Evolutionary conservation across 2,888 invertebrate genomes (phyloP).

Genomic region (Pyrochroa serraticornis): DNA sequence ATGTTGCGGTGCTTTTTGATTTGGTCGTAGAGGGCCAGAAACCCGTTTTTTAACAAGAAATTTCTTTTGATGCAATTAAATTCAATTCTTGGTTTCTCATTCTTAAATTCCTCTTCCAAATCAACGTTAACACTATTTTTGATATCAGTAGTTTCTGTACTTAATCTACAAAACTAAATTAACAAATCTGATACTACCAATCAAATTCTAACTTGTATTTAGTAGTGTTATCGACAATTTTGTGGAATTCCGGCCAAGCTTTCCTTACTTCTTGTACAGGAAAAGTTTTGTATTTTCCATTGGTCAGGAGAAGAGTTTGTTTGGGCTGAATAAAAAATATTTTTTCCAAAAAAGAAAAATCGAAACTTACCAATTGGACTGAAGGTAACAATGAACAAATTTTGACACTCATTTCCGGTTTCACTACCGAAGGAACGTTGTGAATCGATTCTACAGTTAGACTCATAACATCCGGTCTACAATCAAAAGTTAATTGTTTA

Average conservation of each 20-base stretch:
- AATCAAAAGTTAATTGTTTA: constrained; percentile 3
- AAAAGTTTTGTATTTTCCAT: no score
- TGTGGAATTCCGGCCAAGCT: no score
- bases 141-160: constrained; percentile 36
- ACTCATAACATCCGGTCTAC: constrained; percentile 4
- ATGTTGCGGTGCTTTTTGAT: constrained; percentile 44
- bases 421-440: constrained; percentile 14
- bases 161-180: constrained; percentile 29
- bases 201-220: not conserved
- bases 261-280: no score
- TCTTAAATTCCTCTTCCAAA: constrained; percentile 35
- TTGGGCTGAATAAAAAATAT: no score
- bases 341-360: no score
- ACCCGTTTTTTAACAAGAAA: constrained; percentile 39
- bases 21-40: constrained; percentile 39
- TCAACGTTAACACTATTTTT: constrained; percentile 41
- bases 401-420: constrained; percentile 9
- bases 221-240: not conserved
- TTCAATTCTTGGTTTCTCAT: constrained; percentile 44
- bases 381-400: constrained; percentile 4
- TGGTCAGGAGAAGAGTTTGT: no score
- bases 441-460: constrained; percentile 12
- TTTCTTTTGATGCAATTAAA: constrained; percentile 51
- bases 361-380: constrained; percentile 35
- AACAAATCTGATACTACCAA: not conserved